Conservation (phyloP, 2,113 vertebrate species). For the Cinclus mexicanus region DNA sequence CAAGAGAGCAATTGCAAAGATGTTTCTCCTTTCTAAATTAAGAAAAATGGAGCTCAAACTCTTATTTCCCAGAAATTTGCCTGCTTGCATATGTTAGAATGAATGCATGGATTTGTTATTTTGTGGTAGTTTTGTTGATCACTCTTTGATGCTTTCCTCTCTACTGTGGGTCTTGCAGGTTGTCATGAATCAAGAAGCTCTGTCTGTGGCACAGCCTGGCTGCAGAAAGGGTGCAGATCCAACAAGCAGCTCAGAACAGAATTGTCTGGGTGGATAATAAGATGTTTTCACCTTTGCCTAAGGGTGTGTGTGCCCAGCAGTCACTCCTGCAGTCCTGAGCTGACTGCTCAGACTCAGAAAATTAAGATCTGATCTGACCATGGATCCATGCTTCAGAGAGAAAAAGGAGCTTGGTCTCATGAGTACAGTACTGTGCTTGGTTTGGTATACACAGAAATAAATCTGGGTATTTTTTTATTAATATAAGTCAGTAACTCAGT, state of each 20-base stretch:
- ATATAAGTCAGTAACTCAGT: not conserved
- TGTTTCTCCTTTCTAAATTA: not conserved
- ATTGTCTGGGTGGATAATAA: not conserved
- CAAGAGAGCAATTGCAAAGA: not conserved
- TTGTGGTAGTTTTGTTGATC: not conserved
- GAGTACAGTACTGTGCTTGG: not conserved
- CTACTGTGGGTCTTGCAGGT: not conserved
- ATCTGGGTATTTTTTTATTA: not conserved
- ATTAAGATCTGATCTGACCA: not conserved
- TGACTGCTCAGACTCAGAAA: not conserved
- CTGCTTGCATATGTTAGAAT: not conserved
- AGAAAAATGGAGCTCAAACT: not conserved
- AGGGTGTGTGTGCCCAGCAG: not conserved
- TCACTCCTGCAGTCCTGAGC: not conserved
- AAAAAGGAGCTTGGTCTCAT: not conserved
- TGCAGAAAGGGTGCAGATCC: not conserved
- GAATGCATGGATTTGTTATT: not conserved
- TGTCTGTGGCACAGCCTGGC: not conserved
- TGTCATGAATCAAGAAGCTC: not conserved
- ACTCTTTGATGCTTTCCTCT: not conserved
- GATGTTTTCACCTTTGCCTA: not conserved
- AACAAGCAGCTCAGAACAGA: not conserved
- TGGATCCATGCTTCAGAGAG: not conserved
- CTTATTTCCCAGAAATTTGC: not conserved
- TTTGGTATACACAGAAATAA: not conserved